phyloP scores from a whole-genome alignment of 2,797 vertebrate genomes.

The Myripristis jacobus region DNA sequence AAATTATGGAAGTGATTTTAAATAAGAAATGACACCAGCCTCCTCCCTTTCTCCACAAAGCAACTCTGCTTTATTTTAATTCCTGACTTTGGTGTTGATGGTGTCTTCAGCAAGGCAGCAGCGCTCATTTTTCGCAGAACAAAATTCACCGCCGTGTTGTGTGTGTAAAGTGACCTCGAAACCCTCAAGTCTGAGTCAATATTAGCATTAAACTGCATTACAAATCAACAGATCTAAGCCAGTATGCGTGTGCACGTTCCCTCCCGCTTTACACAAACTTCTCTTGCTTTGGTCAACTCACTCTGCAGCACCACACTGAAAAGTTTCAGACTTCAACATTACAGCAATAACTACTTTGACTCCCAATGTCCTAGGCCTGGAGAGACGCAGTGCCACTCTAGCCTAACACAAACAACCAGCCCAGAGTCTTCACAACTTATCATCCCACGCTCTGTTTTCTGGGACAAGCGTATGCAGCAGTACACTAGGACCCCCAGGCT shows the following conservation, averaged over 20 bases:
- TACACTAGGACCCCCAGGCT: constrained; percentile 52
- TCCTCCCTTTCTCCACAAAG: constrained; percentile 54
- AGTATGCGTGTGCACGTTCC: neutral
- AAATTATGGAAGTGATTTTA: constrained; percentile 85
- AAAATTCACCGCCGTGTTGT: constrained; percentile 26
- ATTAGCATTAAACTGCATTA: constrained; percentile 14
- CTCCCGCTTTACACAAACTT: neutral
- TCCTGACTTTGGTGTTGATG: constrained; percentile 28
- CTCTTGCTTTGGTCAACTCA: neutral
- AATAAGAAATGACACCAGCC: constrained; percentile 82
- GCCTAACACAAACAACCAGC: constrained; percentile 51
- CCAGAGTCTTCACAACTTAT: constrained; percentile 52
- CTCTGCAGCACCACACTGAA: constrained; percentile 8
- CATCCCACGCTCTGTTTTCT: constrained; percentile 54
- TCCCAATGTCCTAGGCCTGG: constrained; percentile 42
- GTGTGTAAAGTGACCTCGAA: constrained; percentile 45
- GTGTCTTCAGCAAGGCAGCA: constrained; percentile 33
- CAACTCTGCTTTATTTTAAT: constrained; percentile 60
- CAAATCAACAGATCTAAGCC: constrained; percentile 9
- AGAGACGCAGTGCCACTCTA: constrained; percentile 41
- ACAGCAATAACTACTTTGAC: constrained; percentile 39
- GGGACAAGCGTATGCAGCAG: constrained; percentile 64
- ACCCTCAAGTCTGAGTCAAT: constrained; percentile 18
- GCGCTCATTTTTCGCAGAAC: constrained; percentile 30
- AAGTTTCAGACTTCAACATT: constrained; percentile 31